Evolutionary conservation across 2,888 invertebrate species (phyloP).

Genomic region (Conops quadrifasciatus): DNA sequence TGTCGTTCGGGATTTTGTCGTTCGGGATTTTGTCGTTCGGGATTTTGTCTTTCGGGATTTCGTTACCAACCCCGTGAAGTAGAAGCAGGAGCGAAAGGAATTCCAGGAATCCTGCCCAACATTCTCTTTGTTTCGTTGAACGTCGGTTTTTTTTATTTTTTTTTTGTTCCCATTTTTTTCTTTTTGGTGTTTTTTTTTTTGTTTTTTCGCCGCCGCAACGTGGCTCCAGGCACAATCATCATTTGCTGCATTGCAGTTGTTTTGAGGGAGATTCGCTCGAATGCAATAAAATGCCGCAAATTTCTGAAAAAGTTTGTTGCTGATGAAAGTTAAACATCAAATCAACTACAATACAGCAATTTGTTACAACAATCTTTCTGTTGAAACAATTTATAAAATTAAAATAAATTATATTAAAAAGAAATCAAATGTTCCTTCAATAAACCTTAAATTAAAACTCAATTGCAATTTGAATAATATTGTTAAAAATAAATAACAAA

Average conservation of each 20-base stretch:
- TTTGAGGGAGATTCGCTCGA: background rate
- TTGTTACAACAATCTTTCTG: background rate
- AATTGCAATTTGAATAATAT: too few relatives aligned
- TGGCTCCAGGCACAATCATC: background rate
- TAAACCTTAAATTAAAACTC: too few relatives aligned
- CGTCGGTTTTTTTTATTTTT: background rate
- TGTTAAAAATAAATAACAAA: too few relatives aligned
- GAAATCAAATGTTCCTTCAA: too few relatives aligned
- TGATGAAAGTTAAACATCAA: background rate
- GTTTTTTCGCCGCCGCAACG: background rate
- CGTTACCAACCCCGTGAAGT: too few relatives aligned
- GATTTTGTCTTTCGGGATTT: too few relatives aligned
- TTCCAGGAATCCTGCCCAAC: too few relatives aligned
- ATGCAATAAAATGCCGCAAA: constrained; percentile 8
- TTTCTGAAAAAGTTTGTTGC: background rate
- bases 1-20: too few relatives aligned
- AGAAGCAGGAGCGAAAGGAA: too few relatives aligned
- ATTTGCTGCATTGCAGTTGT: constrained; percentile 15
- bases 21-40: too few relatives aligned
- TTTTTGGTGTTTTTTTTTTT: background rate
- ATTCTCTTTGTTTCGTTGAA: too few relatives aligned
- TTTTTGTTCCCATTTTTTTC: background rate
- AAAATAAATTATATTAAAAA: too few relatives aligned
- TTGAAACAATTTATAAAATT: background rate
- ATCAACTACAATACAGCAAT: background rate